Conservation (phyloP, 2,888 invertebrate species). For the Tipula helvola region DNA sequence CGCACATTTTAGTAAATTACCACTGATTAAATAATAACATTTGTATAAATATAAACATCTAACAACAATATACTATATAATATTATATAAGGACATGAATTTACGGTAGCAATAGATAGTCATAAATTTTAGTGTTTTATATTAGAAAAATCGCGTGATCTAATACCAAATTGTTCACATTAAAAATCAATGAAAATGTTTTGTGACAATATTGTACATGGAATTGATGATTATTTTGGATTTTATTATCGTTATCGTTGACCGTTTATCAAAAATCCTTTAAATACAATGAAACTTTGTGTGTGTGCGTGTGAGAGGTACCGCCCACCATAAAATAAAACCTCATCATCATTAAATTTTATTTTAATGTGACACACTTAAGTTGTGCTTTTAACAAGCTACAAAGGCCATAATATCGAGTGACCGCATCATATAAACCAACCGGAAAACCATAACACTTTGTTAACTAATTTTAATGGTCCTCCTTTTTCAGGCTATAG, state of each 20-base stretch:
- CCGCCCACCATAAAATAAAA: not conserved
- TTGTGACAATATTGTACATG: not conserved
- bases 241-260: not conserved
- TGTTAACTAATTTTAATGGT: not conserved
- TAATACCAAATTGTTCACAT: not conserved
- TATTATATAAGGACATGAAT: not conserved
- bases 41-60: not conserved
- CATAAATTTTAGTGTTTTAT: not conserved
- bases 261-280: not conserved
- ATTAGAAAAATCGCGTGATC: not conserved
- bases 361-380: not conserved
- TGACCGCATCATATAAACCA: not conserved
- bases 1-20: not conserved
- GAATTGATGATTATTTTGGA: constrained; percentile 4
- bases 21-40: not conserved
- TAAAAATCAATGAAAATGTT: not conserved
- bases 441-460: not conserved
- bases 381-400: not conserved
- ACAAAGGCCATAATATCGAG: not conserved
- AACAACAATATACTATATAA: not conserved
- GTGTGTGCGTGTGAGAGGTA: not conserved
- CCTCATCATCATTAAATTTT: not conserved
- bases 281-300: not conserved
- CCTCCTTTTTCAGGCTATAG: not conserved
- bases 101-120: not conserved